These are phyloP conservation scores for Mormyrops boulengeri DNA, from an alignment of 2,797 vertebrate genomes.

Conservation along the genomic window DNA sequence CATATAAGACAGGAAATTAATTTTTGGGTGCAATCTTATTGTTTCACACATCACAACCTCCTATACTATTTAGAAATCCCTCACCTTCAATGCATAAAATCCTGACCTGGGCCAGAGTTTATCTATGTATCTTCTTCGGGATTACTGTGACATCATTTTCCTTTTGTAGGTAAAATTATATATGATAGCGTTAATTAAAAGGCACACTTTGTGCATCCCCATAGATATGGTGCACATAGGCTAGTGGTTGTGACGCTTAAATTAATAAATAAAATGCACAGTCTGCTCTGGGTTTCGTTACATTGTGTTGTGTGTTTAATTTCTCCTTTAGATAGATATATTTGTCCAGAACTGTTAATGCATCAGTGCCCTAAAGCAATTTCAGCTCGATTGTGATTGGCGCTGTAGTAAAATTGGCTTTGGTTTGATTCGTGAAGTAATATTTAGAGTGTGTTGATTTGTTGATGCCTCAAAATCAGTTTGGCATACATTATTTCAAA, in stretches of 20 bases:
- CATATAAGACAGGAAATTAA: conserved; percentile 94
- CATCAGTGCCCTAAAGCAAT: background rate
- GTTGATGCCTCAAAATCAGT: background rate
- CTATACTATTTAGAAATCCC: conserved; percentile 70
- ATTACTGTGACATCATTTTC: conserved; percentile 33
- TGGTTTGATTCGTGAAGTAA: background rate
- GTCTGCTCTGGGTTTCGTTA: background rate
- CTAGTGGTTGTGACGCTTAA: background rate
- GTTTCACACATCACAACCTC: conserved; percentile 35
- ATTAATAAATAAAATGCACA: background rate
- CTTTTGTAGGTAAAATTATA: background rate
- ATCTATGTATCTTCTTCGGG: conserved; percentile 27
- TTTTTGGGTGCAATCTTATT: conserved; percentile 58
- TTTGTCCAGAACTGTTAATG: background rate
- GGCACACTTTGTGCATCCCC: background rate
- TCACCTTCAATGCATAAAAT: conserved; percentile 48
- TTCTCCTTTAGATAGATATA: background rate
- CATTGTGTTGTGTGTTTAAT: background rate
- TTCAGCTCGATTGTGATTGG: background rate
- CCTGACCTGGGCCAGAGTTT: conserved; percentile 38
- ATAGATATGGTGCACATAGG: background rate
- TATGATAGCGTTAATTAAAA: conserved; percentile 20
- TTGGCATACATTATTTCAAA: background rate
- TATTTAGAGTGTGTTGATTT: background rate
- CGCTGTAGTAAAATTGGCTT: background rate